phyloP scores from a whole-genome alignment of 1,140 invertebrate species.

The Eriosoma lanigerum region DNA sequence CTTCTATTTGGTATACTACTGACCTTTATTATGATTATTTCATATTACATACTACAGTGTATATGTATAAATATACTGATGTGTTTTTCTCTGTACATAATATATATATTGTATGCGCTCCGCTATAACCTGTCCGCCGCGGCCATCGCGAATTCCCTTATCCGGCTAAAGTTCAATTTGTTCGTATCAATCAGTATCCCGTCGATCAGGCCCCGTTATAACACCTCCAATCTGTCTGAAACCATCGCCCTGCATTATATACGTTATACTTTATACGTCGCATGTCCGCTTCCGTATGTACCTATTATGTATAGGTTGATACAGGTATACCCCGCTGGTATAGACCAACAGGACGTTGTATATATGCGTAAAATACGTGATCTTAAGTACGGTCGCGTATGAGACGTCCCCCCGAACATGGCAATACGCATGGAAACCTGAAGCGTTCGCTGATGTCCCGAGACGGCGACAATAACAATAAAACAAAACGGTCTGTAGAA shows the following conservation, averaged over 20 bases:
- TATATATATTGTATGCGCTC: too few relatives aligned
- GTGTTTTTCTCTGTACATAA: too few relatives aligned
- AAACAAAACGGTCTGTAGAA: constrained; percentile 40
- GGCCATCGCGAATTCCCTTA: not conserved
- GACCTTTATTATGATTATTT: not conserved
- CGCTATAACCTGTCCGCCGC: not conserved
- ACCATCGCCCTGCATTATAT: not conserved
- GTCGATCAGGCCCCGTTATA: constrained; percentile 45
- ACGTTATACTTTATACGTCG: not conserved
- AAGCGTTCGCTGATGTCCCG: not conserved
- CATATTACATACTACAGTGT: too few relatives aligned
- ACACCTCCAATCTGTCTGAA: constrained; percentile 42
- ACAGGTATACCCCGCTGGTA: not conserved
- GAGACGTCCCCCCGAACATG: not conserved
- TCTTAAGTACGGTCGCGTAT: not conserved
- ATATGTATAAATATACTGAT: too few relatives aligned
- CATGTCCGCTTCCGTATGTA: not conserved
- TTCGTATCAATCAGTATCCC: constrained; percentile 46
- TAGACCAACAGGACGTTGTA: not conserved
- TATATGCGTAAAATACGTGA: not conserved
- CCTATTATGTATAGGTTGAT: too few relatives aligned
- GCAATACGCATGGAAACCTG: not conserved
- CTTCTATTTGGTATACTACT: not conserved
- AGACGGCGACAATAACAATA: constrained; percentile 37
- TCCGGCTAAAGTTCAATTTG: constrained; percentile 42